Evolutionary conservation across 2,797 vertebrate species (phyloP), one percentile per base, ranked within the genome.

Genomic region (Siniperca undulata): DNA sequence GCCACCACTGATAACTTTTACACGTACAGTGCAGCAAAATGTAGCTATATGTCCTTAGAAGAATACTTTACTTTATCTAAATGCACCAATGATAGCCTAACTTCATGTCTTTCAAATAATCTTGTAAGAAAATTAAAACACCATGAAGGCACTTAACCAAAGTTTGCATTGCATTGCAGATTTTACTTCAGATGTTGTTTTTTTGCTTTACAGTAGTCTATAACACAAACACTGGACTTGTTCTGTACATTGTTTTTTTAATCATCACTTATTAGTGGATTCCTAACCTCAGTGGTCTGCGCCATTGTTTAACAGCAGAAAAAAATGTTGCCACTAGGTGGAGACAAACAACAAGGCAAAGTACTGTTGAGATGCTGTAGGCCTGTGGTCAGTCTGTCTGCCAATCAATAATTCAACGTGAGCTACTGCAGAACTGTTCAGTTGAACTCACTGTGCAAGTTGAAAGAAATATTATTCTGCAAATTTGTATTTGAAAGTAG

Each of bases 261-360:
- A 0, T 12, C 20, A 62, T 67, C 2, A 69, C n/a, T 20, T 79
- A 59, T 74, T 61, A 22, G 65, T 69, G 5, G 1, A 20, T 48
- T 64, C 52, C 10, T 17, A 27, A 70, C 52, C 69, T 48, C 65
- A 13, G 5, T 42, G 46, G n/a, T 60, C 36, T 81, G 61, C 58
- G 44, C 13, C 53, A 53, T 7, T 11, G 19, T 72, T 64, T 6
- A 7, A 5, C 22, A n/a, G 20, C 5, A 65, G 19, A 38, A n/a
- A 38, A 66, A 46, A 5, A 4, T 20, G 0, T 22, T 3, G 53
- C 7, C 94, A 66, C 89, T 86, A 93, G 93, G 62, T 86, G 92
- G 90, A 88, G 90, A 90, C 92, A 94, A 27, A 84, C 55, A 59
- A 16, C 59, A 58, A 67, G 42, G 11, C 0, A 74, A 17, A 22